These are phyloP conservation scores for Wiebesia pumilae DNA, from an alignment of 1,140 invertebrate genomes.

Conservation along the genomic window DNA sequence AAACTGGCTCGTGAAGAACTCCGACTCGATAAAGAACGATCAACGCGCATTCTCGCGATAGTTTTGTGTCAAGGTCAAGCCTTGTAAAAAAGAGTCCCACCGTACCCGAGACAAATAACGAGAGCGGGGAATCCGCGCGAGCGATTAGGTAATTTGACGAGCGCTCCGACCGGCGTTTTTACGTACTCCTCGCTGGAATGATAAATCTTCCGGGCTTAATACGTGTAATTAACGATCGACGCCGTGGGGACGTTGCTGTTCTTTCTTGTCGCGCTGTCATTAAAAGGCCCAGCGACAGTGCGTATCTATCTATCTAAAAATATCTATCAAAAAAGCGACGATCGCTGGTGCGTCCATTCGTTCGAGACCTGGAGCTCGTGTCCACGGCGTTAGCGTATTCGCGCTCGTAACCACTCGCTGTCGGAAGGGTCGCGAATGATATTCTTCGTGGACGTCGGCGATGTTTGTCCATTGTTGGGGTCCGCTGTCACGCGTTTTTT, in stretches of 20 bases:
- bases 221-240: constrained; percentile 44
- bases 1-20: neutral
- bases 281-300: neutral
- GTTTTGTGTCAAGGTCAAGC: constrained; percentile 1
- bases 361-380: too few species aligned
- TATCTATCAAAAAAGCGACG: too few species aligned
- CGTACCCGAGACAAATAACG: neutral
- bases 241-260: neutral
- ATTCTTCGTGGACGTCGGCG: too few species aligned
- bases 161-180: neutral
- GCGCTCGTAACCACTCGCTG: too few species aligned
- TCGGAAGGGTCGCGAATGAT: too few species aligned
- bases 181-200: neutral
- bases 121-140: too few species aligned
- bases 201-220: constrained; percentile 43
- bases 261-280: neutral
- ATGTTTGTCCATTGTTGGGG: too few species aligned
- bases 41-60: constrained; percentile 4
- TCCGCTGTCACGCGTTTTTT: too few species aligned
- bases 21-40: neutral
- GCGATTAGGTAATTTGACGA: constrained; percentile 43
- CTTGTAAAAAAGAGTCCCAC: neutral
- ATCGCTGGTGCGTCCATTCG: too few species aligned
- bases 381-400: too few species aligned
- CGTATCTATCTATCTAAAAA: too few species aligned